phyloP scores from a whole-genome alignment of 2,888 invertebrate species.

The Eristalis tenax region DNA sequence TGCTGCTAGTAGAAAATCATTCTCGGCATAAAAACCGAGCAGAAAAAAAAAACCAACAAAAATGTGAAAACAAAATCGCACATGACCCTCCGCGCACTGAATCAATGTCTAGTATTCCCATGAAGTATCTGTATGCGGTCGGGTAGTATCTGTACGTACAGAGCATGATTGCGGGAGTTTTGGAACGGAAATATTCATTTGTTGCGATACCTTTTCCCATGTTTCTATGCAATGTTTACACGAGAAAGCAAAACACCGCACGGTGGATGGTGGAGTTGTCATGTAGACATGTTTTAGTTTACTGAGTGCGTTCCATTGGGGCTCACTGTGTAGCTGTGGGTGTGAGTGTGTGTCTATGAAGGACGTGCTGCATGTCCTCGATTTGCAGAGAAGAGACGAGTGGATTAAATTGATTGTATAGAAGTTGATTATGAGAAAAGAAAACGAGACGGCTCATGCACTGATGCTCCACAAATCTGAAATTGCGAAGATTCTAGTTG shows the following conservation, averaged over 20 bases:
- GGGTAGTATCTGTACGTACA: conserved; percentile 19
- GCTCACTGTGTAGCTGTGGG: no score
- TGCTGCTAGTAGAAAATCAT: conserved; percentile 49
- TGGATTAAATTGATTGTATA: no score
- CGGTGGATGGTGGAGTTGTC: not conserved
- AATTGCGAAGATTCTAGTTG: no score
- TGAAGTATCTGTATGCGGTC: conserved; percentile 31
- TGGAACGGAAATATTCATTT: conserved; percentile 12
- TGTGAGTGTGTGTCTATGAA: no score
- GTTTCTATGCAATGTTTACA: conserved; percentile 52
- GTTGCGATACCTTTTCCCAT: conserved; percentile 39
- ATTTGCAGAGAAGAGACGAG: no score
- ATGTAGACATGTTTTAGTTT: not conserved
- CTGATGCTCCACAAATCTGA: no score
- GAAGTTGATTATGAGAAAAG: no score
- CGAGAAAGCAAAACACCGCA: not conserved
- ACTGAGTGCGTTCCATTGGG: no score
- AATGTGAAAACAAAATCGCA: conserved; percentile 41
- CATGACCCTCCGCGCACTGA: conserved; percentile 45
- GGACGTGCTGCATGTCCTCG: not conserved
- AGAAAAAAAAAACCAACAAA: conserved; percentile 11
- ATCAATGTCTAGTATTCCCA: conserved; percentile 49
- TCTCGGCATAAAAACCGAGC: conserved; percentile 26
- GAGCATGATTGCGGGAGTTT: conserved; percentile 33
- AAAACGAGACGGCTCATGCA: no score